Conservation (phyloP, 2,888 invertebrate genomes). For the Linyphia triangularis region DNA sequence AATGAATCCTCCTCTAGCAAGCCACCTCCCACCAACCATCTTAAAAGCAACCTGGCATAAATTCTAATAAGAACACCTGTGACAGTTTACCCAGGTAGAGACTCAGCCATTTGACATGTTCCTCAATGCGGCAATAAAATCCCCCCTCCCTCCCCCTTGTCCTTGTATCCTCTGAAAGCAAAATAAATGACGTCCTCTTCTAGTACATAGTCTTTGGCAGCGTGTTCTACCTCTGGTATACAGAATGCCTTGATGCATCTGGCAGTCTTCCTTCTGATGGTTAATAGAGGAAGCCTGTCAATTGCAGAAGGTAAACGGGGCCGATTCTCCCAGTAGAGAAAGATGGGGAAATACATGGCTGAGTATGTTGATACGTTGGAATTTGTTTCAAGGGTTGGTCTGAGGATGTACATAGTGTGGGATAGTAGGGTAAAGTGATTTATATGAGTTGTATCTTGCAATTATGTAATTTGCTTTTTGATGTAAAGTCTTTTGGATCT, state of each 20-base stretch:
- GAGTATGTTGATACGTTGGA: neutral
- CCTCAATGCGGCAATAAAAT: conserved; percentile 52
- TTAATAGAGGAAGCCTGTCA: neutral
- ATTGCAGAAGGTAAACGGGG: neutral
- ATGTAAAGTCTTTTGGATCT: too few species aligned
- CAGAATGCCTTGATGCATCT: too few species aligned
- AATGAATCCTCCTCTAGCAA: neutral
- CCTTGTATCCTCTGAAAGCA: conserved; percentile 38
- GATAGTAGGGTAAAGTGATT: neutral
- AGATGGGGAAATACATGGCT: neutral
- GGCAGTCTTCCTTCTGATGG: neutral
- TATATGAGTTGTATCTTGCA: too few species aligned
- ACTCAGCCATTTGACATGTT: conserved; percentile 17
- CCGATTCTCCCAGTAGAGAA: neutral
- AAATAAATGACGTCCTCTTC: conserved; percentile 57
- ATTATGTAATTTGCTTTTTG: too few species aligned
- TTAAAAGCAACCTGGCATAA: too few species aligned
- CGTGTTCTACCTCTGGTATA: too few species aligned
- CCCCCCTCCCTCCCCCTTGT: neutral
- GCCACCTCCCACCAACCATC: neutral
- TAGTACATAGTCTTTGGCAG: too few species aligned
- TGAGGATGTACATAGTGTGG: neutral
- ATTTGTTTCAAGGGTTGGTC: neutral
- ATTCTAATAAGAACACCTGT: neutral
- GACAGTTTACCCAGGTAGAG: conserved; percentile 17